Base-by-base conservation (phyloP, 2,888 invertebrate species). In the Torymus auratus region DNA sequence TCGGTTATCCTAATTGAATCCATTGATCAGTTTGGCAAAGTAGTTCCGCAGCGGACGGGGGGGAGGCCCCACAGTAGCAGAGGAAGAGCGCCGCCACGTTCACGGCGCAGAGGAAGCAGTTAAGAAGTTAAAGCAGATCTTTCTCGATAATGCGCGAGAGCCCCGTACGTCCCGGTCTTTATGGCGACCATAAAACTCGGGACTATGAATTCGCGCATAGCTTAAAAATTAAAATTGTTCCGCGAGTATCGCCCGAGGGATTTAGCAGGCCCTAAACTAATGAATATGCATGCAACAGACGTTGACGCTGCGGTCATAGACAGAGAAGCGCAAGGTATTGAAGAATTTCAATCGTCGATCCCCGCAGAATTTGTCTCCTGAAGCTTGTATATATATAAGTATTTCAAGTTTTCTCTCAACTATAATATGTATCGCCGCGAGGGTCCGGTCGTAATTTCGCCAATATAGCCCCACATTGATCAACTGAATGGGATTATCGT, bases 1-100 rank as follows among this genome's bases (percentile, higher is more conserved):
- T 77, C 23, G 78, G 61, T 72, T 61, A 78, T 68, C 78, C 72
- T 73, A 78, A 78, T 78, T 78, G 70, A 78, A 78, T 78, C 72
- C 72, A 68, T 73, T 78, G 72, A 78, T 72, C 78, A 72, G 78
- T 78, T 78, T 73, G 72, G 68, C 64, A 62, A 77, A 70, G 77
- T 77, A 64, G 70, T 76, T 76, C 62, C 28, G 41, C 61, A 28
- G 52, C 50, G 17, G n/a, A 23, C n/a, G n/a, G n/a, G 20, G 2
- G 20, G 20, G 2, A 20, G 20, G 20, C 61, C 2, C 62, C 41
- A 41, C 23, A 55, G 23, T 2, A 17, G 13, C 61, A 64, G 41
- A 41, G 23, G 41, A 50, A 41, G 73, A 41, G 65, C 56, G 7
- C 28, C 41, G 41, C 0, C 28, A 4, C 28, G 41, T 7, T 5